Evolutionary conservation across 2,113 vertebrate species (phyloP).

Genomic region (Rhinopithecus roxellana): DNA sequence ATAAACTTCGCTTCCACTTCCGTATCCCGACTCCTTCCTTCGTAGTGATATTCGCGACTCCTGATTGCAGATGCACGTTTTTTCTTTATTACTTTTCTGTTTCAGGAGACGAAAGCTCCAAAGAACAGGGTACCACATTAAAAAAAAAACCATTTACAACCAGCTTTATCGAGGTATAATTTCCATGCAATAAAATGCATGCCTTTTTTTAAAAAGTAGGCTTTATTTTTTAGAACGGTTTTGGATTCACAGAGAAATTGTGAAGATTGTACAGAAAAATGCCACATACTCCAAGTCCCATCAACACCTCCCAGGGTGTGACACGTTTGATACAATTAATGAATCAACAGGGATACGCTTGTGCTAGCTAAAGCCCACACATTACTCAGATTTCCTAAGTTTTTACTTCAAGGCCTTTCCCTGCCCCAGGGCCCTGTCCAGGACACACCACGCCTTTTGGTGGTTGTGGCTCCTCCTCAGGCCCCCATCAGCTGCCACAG

Average conservation of each 20-base stretch:
- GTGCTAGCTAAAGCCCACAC: fast-evolving
- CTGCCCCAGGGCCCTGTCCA: fast-evolving
- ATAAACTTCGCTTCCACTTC: neutral
- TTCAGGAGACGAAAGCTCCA: neutral
- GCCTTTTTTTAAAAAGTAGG: neutral
- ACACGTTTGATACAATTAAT: fast-evolving
- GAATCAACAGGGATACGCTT: fast-evolving
- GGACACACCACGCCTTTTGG: fast-evolving
- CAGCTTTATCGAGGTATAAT: neutral
- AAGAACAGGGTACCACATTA: no score
- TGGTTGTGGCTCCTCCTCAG: fast-evolving
- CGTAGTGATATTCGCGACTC: no score
- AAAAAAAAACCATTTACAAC: no score
- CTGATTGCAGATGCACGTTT: fast-evolving
- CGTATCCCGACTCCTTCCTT: neutral
- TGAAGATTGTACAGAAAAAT: fast-evolving
- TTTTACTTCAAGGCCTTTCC: fast-evolving
- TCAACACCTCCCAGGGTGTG: fast-evolving
- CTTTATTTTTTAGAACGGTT: neutral
- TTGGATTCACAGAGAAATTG: neutral
- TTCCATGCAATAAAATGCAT: neutral
- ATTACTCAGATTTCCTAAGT: fast-evolving
- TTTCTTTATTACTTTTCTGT: neutral
- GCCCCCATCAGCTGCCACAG: fast-evolving
- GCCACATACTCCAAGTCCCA: fast-evolving